A percentile compares a stretch with the other conserved stretches of the same genome.
phyloP scores from a whole-genome alignment of 2,888 invertebrate genomes.

The Pristionchus maxplancki region DNA sequence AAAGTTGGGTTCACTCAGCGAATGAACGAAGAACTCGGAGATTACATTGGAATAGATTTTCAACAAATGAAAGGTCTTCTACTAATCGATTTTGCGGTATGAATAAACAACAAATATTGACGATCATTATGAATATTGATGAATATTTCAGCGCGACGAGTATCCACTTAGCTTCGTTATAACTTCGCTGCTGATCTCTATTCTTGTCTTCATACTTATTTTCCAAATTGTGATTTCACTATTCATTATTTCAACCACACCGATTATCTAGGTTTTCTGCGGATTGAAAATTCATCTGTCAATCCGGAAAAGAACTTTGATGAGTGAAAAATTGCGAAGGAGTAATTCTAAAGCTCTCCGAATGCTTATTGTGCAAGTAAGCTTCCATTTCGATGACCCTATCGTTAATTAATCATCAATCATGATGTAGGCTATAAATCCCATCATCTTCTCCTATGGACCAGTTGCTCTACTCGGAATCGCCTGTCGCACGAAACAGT shows the following conservation, averaged over 20 bases:
- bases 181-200: background rate
- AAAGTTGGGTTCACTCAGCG: background rate
- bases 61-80: background rate
- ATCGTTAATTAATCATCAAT: too few species aligned
- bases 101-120: background rate
- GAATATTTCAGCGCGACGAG: background rate
- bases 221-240: background rate
- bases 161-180: background rate
- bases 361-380: background rate
- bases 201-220: background rate
- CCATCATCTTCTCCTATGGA: background rate
- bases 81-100: background rate
- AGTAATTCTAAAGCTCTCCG: background rate
- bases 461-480: background rate
- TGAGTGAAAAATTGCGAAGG: background rate
- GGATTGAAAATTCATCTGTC: background rate
- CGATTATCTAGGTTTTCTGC: background rate
- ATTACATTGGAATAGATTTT: background rate
- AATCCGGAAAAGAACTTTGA: background rate
- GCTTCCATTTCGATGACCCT: too few species aligned
- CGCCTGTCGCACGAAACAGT: background rate
- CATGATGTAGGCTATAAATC: background rate
- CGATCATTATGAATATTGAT: too few species aligned
- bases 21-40: background rate
- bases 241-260: background rate